A percentile compares a stretch with the other conserved stretches of the same genome.
Evolutionary conservation across 2,113 vertebrate genomes (phyloP).

Genomic region (Eretmochelys imbricata): DNA sequence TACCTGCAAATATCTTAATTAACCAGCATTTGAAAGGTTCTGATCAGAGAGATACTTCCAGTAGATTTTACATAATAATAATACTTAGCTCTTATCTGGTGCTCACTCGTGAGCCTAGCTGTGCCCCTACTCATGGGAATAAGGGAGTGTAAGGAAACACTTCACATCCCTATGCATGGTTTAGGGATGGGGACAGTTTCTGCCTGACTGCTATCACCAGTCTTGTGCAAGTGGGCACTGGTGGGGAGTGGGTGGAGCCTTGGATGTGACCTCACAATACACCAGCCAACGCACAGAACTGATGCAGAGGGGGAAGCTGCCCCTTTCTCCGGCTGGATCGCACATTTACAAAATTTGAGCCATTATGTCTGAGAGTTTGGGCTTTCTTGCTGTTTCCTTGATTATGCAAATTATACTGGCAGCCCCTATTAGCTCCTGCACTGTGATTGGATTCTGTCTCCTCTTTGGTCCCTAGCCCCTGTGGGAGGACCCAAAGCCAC

Average conservation of each 20-base stretch:
- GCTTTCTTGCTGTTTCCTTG: not conserved
- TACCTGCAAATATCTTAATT: not conserved
- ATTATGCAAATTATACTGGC: not conserved
- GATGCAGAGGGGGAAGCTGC: accelerated
- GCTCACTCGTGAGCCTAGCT: accelerated
- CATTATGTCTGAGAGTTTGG: not conserved
- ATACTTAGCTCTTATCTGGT: not conserved
- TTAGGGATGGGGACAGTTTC: accelerated
- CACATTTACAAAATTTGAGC: not conserved
- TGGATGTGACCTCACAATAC: not conserved
- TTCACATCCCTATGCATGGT: accelerated
- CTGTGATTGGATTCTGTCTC: not conserved
- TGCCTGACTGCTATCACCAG: not conserved
- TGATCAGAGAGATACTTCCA: not conserved
- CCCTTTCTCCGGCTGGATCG: not conserved
- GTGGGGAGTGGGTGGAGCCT: not conserved
- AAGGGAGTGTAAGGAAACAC: accelerated
- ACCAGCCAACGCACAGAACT: not conserved
- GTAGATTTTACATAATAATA: not conserved
- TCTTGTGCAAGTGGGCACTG: not conserved
- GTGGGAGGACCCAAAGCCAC: not conserved
- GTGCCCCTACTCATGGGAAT: not conserved
- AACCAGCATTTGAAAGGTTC: not conserved
- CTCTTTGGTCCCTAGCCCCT: not conserved
- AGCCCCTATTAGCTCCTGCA: not conserved